These are phyloP conservation scores for Palaemon carinicauda DNA, from an alignment of 1,140 invertebrate species.

Conservation along the genomic window DNA sequence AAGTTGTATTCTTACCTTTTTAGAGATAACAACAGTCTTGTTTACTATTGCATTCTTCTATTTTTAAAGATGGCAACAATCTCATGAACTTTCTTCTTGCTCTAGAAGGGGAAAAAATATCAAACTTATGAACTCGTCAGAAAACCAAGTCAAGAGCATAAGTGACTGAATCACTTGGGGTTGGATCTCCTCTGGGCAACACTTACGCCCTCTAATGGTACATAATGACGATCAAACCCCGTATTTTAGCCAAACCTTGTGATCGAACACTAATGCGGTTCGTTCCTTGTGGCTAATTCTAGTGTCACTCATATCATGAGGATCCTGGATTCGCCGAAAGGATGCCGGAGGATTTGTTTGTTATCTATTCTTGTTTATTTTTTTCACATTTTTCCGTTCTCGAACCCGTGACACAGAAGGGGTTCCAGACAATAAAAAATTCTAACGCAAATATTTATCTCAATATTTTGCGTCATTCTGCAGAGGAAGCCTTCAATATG, in stretches of 20 bases:
- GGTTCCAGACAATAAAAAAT: no score
- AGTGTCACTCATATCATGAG: background rate
- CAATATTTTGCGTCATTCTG: no score
- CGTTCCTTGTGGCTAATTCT: background rate
- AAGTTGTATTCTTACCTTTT: no score
- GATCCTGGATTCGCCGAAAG: background rate
- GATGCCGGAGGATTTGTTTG: background rate
- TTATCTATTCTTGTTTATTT: background rate
- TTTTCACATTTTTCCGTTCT: background rate
- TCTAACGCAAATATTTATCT: no score
- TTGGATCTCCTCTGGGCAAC: background rate
- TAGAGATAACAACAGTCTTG: no score
- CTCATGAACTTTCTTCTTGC: no score
- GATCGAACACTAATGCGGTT: conserved; percentile 3
- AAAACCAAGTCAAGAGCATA: background rate
- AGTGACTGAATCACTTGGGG: background rate
- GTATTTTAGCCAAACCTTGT: background rate
- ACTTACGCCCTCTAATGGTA: conserved; percentile 3
- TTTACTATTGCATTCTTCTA: no score
- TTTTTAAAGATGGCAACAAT: no score
- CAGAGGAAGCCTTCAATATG: no score
- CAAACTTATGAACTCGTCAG: no score
- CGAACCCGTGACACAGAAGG: no score
- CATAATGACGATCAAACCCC: background rate
- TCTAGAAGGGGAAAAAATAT: no score